Conservation (phyloP, 2,113 vertebrate genomes). For the Chloroceryle aenea region DNA sequence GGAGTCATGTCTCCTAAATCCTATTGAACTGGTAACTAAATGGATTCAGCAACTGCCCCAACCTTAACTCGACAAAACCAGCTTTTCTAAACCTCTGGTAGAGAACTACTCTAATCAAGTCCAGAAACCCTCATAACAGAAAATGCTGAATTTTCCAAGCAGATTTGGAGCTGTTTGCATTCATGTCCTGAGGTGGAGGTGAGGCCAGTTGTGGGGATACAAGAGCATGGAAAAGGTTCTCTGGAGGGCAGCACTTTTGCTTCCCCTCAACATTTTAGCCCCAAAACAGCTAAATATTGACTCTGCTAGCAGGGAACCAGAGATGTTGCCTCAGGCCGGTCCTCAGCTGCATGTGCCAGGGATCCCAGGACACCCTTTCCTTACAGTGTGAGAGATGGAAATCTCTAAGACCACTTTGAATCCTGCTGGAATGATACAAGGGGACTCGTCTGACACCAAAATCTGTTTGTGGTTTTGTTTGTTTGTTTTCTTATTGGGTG, state of each 20-base stretch:
- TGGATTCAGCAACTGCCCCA: not conserved
- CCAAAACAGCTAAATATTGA: not conserved
- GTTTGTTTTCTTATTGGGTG: not conserved
- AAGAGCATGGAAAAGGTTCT: not conserved
- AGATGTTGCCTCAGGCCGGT: not conserved
- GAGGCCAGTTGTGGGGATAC: not conserved
- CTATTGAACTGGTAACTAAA: not conserved
- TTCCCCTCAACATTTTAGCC: not conserved
- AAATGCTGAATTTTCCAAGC: not conserved
- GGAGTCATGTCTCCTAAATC: not conserved
- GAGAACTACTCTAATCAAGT: not conserved
- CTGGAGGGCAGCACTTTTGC: not conserved
- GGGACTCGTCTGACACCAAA: not conserved
- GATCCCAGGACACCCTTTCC: not conserved
- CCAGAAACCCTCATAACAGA: not conserved
- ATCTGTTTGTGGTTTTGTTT: not conserved
- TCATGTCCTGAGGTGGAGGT: not conserved
- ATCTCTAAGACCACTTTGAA: not conserved
- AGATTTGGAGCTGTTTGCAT: not conserved
- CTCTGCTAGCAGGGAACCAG: not conserved
- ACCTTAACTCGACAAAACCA: slow-evolving; percentile 16
- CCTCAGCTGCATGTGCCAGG: not conserved
- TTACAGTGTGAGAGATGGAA: not conserved
- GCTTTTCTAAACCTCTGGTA: not conserved
- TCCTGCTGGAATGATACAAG: not conserved